A percentile compares a stretch with the other conserved stretches of the same genome.
phyloP scores from a whole-genome alignment of 2,888 invertebrate genomes.

The Synergus laeviventris region DNA sequence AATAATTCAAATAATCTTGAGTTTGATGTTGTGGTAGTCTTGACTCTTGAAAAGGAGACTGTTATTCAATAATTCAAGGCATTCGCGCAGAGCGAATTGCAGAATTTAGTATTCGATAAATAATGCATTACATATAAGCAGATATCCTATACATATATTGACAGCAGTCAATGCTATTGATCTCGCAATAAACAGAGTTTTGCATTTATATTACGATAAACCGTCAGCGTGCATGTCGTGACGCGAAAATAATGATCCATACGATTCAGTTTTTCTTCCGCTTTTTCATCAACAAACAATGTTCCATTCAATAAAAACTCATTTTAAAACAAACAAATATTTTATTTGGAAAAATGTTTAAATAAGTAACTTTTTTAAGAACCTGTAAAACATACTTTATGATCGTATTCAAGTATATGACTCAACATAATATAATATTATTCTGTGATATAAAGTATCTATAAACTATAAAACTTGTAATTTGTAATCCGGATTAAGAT shows the following conservation, averaged over 20 bases:
- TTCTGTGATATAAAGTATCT: neutral
- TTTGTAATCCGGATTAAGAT: conserved; percentile 37
- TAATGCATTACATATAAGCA: conserved; percentile 9
- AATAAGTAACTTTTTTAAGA: neutral
- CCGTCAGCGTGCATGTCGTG: neutral
- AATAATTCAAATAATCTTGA: neutral
- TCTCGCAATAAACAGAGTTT: conserved; percentile 9
- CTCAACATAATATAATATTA: neutral
- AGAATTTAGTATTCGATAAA: conserved; percentile 11
- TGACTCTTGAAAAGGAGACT: neutral
- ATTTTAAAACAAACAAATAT: neutral
- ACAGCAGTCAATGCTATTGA: conserved; percentile 11
- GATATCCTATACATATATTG: conserved; percentile 3
- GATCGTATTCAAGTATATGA: neutral
- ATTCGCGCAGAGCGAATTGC: neutral
- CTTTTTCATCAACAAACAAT: neutral
- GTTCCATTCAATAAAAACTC: neutral
- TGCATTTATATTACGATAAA: conserved; percentile 1
- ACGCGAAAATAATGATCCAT: neutral
- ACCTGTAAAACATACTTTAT: neutral
- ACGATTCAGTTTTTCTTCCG: neutral
- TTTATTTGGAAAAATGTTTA: neutral
- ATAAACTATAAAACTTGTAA: conserved; percentile 25
- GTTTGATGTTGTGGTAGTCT: neutral
- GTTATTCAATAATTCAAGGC: conserved; percentile 18